Evolutionary conservation across 1,140 invertebrate genomes (phyloP), one percentile per base, ranked within the genome.

Genomic region (Leucophenga varia): DNA sequence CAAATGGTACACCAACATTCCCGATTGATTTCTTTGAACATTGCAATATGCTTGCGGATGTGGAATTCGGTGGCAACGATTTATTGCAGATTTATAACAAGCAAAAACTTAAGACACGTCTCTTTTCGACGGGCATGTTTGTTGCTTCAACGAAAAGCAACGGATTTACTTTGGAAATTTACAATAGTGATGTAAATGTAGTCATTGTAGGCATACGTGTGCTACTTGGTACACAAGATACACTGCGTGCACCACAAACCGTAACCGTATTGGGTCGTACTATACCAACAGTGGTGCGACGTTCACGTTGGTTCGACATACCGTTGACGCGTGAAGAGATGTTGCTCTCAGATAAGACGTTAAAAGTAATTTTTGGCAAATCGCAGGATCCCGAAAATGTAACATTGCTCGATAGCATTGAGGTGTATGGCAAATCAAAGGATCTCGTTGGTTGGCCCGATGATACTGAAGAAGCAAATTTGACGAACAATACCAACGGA

Each of bases 11-110:
- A 5, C 59, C 68, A 5, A 64, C 75, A 3, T 97, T 98, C 69
- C 92, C 95, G 0, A 87, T 96, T 17, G 95, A 98, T 71, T 98
- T 97, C 78, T 98, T 98, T 75, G 95, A 98, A 76, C 90, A 95
- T 68, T 97, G 93, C 72, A 86, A 88, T 47, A 81, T 85, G 7
- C 85, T 97, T 81, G 89, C 86, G 59, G 95, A 98, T 57, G 86
- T 97, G 2, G 95, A 97, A 74, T 97, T 91, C 73, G 94, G 93
- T 17, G 95, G 96, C 2, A 95, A 94, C 75, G 96, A 98, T 79
- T 75, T 98, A 1, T 76, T 98, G 1, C 93, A 98, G 78, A 88
- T 97, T 31, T 98, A 98, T 65, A 97, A 97, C 70, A 85, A 87
- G 0, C 84, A 88, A n/a, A 95, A 98, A 74, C 83, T 98, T 2